phyloP scores from a whole-genome alignment of 2,113 vertebrate species.

The Polypterus bichir region DNA sequence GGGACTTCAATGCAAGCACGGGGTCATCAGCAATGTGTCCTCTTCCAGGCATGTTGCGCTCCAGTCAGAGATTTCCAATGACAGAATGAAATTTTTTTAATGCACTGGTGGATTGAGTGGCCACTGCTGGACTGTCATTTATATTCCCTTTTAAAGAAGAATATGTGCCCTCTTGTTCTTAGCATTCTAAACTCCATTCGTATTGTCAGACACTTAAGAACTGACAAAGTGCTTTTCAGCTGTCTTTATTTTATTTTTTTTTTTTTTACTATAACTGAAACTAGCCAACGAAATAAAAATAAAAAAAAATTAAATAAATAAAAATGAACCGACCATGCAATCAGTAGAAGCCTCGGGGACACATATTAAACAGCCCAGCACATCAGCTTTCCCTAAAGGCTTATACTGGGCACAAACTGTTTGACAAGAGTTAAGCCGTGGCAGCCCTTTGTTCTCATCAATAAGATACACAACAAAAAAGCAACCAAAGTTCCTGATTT shows the following conservation, averaged over 20 bases:
- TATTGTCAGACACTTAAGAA: conserved; percentile 52
- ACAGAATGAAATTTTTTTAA: conserved; percentile 57
- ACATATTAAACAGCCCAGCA: conserved; percentile 22
- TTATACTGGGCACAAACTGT: conserved; percentile 32
- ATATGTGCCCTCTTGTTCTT: conserved; percentile 31
- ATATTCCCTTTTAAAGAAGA: conserved; percentile 17
- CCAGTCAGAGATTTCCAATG: conserved; percentile 42
- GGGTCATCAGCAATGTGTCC: conserved; percentile 49
- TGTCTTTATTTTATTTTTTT: background rate
- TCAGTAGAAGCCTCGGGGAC: conserved; percentile 16
- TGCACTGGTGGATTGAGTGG: conserved; percentile 47
- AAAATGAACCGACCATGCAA: conserved; percentile 13
- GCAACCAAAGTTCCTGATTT: conserved; percentile 30
- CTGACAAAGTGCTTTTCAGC: conserved; percentile 46
- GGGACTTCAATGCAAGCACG: conserved; percentile 38
- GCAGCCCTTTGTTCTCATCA: conserved; percentile 38
- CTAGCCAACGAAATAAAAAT: conserved; percentile 29
- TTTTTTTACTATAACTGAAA: conserved; percentile 28
- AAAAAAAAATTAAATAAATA: conserved; percentile 31
- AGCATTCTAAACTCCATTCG: conserved; percentile 42
- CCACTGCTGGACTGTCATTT: conserved; percentile 32
- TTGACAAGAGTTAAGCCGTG: conserved; percentile 37
- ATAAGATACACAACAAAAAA: conserved; percentile 27
- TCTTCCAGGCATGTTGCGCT: conserved; percentile 45
- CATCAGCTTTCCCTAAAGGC: conserved; percentile 25